phyloP scores from a whole-genome alignment of 2,113 vertebrate species.

The Jacana jacana region DNA sequence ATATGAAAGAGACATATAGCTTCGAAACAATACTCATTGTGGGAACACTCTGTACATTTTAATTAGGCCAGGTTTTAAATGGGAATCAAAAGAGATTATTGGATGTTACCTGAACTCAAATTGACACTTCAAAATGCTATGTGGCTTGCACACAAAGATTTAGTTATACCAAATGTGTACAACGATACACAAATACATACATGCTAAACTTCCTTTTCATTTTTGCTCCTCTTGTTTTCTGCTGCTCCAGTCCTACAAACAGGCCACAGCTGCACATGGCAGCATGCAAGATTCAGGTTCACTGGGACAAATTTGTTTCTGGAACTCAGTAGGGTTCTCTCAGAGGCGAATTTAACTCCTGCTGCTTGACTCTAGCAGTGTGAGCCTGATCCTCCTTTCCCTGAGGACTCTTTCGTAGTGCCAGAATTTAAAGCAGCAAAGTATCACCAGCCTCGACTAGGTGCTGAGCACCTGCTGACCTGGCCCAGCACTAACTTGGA shows the following conservation, averaged over 20 bases:
- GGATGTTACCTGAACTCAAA: slow-evolving; percentile 48
- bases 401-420: neutral
- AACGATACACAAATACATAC: neutral
- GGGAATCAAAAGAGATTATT: slow-evolving; percentile 61
- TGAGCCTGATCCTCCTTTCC: neutral
- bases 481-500: neutral
- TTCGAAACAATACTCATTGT: slow-evolving; percentile 74
- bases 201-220: neutral
- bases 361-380: rapidly evolving
- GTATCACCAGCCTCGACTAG: neutral
- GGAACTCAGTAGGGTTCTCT: neutral
- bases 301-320: neutral
- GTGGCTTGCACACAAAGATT: neutral
- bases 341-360: neutral
- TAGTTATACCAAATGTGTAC: neutral
- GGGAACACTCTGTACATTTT: slow-evolving; percentile 62
- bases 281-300: neutral
- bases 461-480: neutral
- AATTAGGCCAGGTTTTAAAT: slow-evolving; percentile 70
- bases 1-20: slow-evolving; percentile 62
- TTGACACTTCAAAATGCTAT: slow-evolving; percentile 10
- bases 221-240: neutral
- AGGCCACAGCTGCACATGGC: neutral
- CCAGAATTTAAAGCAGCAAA: neutral
- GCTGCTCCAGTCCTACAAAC: neutral